phyloP scores from a whole-genome alignment of 2,888 invertebrate species.

The Bugula neritina region DNA sequence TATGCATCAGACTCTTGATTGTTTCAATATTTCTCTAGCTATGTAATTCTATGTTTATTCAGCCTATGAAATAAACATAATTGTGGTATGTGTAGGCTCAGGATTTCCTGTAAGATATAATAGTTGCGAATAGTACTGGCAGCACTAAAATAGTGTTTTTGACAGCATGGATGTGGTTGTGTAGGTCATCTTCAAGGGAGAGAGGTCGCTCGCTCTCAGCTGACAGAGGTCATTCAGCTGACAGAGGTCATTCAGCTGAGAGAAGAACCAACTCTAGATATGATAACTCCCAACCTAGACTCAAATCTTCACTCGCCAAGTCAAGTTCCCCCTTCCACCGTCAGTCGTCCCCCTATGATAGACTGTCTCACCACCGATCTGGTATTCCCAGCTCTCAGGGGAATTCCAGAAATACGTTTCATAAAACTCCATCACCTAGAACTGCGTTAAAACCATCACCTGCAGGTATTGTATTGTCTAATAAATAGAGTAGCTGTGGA shows the following conservation, averaged over 20 bases:
- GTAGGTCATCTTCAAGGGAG: constrained; percentile 35
- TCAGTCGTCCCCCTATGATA: neutral
- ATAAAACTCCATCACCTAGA: constrained; percentile 28
- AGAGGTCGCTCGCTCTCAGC: neutral
- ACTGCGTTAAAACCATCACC: constrained; percentile 39
- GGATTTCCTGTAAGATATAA: no score
- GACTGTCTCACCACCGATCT: no score
- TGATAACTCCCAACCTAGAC: neutral
- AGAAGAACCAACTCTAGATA: constrained; percentile 28
- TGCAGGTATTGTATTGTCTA: constrained; percentile 33
- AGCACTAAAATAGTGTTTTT: no score
- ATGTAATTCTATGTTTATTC: no score
- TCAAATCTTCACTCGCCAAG: constrained; percentile 11
- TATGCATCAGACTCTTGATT: no score
- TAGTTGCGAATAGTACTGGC: no score
- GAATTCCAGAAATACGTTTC: constrained; percentile 9
- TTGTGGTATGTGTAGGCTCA: no score
- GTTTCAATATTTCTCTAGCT: no score
- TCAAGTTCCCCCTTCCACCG: neutral
- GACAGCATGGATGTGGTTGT: no score
- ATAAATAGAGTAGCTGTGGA: neutral
- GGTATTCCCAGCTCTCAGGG: neutral
- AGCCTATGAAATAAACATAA: no score
- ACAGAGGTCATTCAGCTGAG: constrained; percentile 33
- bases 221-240: constrained; percentile 32